phyloP scores from a whole-genome alignment of 53 echinoderm and acorn worm species.

The Paracentrotus lividus region DNA sequence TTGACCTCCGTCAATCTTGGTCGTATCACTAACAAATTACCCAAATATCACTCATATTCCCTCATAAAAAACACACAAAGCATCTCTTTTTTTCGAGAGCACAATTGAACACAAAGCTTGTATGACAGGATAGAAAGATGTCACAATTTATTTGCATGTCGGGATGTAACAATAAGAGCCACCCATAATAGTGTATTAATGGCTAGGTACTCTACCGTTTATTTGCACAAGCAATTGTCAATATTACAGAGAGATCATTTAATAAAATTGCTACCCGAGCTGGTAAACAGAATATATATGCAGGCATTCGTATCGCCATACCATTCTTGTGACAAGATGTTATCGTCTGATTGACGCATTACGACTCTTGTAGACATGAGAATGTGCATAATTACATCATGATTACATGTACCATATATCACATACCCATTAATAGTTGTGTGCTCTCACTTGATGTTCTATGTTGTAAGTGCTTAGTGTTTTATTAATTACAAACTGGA shows the following conservation, averaged over 20 bases:
- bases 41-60: slow-evolving; percentile 39
- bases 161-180: slow-evolving; percentile 16
- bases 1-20: not conserved
- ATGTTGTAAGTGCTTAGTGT: no score
- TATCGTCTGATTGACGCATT: not conserved
- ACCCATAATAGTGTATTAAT: slow-evolving; percentile 24
- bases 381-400: not conserved
- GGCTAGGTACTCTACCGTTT: not conserved
- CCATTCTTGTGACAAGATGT: not conserved
- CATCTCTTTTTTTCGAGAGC: not conserved
- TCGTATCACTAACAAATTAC: slow-evolving; percentile 20
- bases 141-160: slow-evolving; percentile 11
- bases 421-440: not conserved
- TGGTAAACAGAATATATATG: not conserved
- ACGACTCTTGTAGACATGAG: not conserved
- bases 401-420: not conserved
- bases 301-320: not conserved
- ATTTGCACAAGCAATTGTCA: slow-evolving; percentile 41
- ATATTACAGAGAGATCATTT: not conserved
- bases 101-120: not conserved
- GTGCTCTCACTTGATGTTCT: not conserved
- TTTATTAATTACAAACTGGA: no score
- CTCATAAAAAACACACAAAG: not conserved
- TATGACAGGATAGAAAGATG: not conserved
- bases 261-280: not conserved